These are phyloP conservation scores for Stichopus horrens DNA, from an alignment of 53 echinoderm and acorn worm species.

Conservation along the genomic window DNA sequence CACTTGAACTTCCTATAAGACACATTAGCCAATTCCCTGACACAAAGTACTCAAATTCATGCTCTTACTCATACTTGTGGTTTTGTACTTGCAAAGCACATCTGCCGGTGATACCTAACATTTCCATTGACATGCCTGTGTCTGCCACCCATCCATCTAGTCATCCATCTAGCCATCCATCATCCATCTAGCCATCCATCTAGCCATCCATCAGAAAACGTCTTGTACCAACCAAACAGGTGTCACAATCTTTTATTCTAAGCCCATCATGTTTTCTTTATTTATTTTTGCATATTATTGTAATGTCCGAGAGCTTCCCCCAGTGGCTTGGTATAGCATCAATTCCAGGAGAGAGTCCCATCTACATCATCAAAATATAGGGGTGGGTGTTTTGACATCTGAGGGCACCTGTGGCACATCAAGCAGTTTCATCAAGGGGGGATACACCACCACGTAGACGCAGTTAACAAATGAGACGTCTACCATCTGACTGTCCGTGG, in stretches of 20 bases:
- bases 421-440: constrained; percentile 31
- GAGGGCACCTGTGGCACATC: constrained; percentile 37
- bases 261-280: constrained; percentile 5
- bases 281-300: neutral
- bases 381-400: constrained; percentile 34
- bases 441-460: constrained; percentile 16
- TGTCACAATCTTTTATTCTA: neutral
- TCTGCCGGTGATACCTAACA: no score
- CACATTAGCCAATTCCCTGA: no score
- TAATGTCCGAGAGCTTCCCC: constrained; percentile 25
- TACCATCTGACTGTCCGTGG: constrained; percentile 35
- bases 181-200: neutral
- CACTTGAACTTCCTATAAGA: no score
- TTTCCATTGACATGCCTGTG: no score
- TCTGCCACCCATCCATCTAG: no score
- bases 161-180: neutral
- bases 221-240: neutral
- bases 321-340: constrained; percentile 46
- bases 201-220: neutral
- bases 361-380: constrained; percentile 13
- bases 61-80: no score
- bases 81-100: no score
- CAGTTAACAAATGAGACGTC: constrained; percentile 39
- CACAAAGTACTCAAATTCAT: no score
- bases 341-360: constrained; percentile 42